Base-by-base conservation (phyloP, 2,888 invertebrate genomes). In the Caenorhabditis imperialis region DNA sequence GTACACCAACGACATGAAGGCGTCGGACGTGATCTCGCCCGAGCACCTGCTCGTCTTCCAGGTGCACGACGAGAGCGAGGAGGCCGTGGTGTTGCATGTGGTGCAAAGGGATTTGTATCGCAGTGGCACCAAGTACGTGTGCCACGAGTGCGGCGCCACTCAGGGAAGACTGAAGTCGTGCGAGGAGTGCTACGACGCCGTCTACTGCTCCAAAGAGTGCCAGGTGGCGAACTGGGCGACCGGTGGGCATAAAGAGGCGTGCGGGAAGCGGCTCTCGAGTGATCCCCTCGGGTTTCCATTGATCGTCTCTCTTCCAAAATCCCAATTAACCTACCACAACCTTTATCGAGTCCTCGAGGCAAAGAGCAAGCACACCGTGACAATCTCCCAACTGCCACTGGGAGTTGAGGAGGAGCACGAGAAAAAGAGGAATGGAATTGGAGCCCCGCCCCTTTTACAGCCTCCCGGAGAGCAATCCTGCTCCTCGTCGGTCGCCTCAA, bases 131-230 rank as follows among this genome's bases (percentile, higher is more conserved):
- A 72, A 72, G 67, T 81, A 82, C 51, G 35, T 61, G 8, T 84
- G 79, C 61, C 78, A 62, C 38, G 79, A 55, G 70, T 84, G 60
- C 89, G 90, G 84, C 81, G 88, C 22, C 25, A 55, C 27, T 14
- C 45, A 77, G 45, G 53, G 54, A 27, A 62, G 70, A 37, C 63
- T 83, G 58, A 77, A 79, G 47, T 86, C 85, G 50, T 90, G 90
- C 81, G 88, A 88, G 25, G 89, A 88, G 40, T 90, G 90, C 83
- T 89, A 87, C 79, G 88, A 89, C 77, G 90, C 88, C 3, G 89
- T 89, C 72, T 91, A 90, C 85, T 91, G 91, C 83, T 88, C 90
- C 81, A 88, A 89, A 62, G 76, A 82, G 1, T 90, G 90, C 84
- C 90, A 90, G 83, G 85, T 84, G 62, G 82, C 82, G n/a, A 88